These are phyloP conservation scores for Megaceryle torquata DNA, from an alignment of 2,113 vertebrate genomes.

Conservation along the genomic window DNA sequence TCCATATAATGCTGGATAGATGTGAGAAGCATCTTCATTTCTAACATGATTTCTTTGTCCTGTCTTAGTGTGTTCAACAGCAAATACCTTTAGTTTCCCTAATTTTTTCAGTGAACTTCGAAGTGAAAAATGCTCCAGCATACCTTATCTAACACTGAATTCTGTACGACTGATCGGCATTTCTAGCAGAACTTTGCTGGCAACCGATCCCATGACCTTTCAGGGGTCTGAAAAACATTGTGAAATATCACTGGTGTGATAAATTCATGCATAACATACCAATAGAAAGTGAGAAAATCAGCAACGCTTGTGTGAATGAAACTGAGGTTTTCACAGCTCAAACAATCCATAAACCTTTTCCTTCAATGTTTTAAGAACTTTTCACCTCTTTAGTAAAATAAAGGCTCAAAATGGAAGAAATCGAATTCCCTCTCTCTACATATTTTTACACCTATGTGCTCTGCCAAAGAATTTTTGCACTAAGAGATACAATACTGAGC, in stretches of 20 bases:
- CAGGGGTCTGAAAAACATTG: neutral
- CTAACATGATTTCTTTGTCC: neutral
- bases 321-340: slow-evolving; percentile 57
- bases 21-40: neutral
- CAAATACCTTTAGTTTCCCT: neutral
- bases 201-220: slow-evolving; percentile 15
- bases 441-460: slow-evolving; percentile 38
- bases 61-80: neutral
- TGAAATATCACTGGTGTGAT: slow-evolving; percentile 27
- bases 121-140: neutral
- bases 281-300: slow-evolving; percentile 55
- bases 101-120: neutral
- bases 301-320: slow-evolving; percentile 34
- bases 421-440: neutral
- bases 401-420: slow-evolving; percentile 30
- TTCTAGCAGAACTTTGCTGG: slow-evolving; percentile 3
- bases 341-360: slow-evolving; percentile 41
- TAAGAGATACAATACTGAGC: neutral
- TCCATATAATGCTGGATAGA: neutral
- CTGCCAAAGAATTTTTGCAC: slow-evolving; percentile 52
- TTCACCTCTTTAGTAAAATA: slow-evolving; percentile 38
- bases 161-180: neutral
- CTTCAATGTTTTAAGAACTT: slow-evolving; percentile 33
- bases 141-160: neutral
- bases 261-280: slow-evolving; percentile 18